A percentile compares a stretch with the other conserved stretches of the same genome.
Conservation (phyloP, 2,797 vertebrate genomes). For the Lacerta agilis region DNA sequence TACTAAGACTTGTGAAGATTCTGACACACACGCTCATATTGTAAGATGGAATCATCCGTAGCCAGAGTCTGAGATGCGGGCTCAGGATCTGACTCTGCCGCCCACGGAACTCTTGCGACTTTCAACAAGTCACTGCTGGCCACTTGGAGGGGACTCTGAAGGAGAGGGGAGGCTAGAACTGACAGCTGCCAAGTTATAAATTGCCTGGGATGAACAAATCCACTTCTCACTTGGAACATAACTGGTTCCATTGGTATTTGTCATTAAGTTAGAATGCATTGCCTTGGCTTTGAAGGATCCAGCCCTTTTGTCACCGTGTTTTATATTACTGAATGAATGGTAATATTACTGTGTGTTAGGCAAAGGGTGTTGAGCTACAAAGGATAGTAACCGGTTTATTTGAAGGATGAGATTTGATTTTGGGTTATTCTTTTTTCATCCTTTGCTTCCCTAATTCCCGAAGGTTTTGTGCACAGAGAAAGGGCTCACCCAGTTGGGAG, state of each 20-base stretch:
- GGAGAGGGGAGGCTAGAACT: not conserved
- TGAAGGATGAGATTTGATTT: not conserved
- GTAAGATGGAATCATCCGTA: not conserved
- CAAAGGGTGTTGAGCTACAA: not conserved
- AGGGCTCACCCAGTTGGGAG: not conserved
- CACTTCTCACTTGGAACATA: not conserved
- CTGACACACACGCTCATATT: not conserved
- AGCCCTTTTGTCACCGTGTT: not conserved
- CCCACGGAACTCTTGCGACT: not conserved
- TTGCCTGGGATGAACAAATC: not conserved
- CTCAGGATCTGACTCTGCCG: not conserved
- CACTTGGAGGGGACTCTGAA: not conserved
- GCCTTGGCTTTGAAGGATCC: no score
- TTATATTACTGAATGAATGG: not conserved
- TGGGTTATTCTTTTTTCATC: not conserved
- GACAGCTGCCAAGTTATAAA: not conserved
- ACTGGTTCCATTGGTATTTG: not conserved
- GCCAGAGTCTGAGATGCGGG: not conserved
- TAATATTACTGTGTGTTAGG: not conserved
- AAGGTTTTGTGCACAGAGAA: not conserved
- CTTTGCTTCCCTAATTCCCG: not conserved
- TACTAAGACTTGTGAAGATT: not conserved
- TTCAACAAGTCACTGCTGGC: not conserved
- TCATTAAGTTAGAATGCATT: not conserved
- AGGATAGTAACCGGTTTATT: not conserved